Evolutionary conservation across 2,888 invertebrate genomes (phyloP), one percentile per base, ranked within the genome.

Genomic region (Drosophila histrio): DNA sequence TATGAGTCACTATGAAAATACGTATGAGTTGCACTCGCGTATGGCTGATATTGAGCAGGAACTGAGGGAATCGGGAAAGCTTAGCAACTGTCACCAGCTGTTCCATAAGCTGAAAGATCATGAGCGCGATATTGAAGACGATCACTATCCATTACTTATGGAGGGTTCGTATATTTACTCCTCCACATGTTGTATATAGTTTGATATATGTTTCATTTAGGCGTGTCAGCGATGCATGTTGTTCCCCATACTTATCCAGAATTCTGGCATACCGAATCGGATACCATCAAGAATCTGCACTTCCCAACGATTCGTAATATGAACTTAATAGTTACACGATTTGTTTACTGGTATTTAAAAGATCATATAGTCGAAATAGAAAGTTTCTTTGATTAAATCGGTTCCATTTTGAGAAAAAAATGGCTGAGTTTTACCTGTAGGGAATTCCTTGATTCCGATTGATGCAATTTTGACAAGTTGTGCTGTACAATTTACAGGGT

Each of bases 161-260:
- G 91, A 91, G 80, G 91, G 93, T 92, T 38, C 6, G 36, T 52
- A 21, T 7, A 5, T 1, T 9, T 1, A 7, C 2, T 9, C 6
- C 11, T 2, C 8, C 6, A 6, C 1, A 1, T 91, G 0, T 6
- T 7, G 15, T 3, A 8, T 8, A 32, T 15, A 6, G 13, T 5
- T 38, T 9, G 2, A 11, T 6, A 7, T 26, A 1, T 22, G 11
- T 3, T 22, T 17, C 8, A 43, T 5, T 1, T 39, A 81, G 79
- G 46, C 4, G 91, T 92, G 1, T 87, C 96, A 53, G 94, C 98
- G 60, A 90, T 99, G 4, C 99, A 99, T 92, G 83, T 99, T 38
- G 98, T 99, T 87, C 96, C 98, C 0, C 56, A 83, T n/a, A 97
- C 98, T 1, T 99, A 98, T 92, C 99, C 99, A 0, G 72, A 89